Evolutionary conservation across 2,888 invertebrate species (phyloP), one percentile per base, ranked within the genome.

Genomic region (Plutella xylostella): DNA sequence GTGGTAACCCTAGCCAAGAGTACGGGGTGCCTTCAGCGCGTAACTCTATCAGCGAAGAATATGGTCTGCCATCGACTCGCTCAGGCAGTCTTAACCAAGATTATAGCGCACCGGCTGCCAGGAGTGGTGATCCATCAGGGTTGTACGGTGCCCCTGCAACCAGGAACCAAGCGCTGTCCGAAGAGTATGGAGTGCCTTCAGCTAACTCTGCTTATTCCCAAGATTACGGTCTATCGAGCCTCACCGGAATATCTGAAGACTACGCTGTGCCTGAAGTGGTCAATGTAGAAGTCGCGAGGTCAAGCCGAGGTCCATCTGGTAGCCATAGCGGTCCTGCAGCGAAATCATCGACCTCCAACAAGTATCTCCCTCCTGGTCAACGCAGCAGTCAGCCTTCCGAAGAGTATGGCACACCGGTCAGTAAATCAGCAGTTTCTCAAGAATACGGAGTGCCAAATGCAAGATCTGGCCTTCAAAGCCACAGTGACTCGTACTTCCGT

Each of bases 101-200:
- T 12, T 43, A 43, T 31, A 21, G 34, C 4, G 33, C 17, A 3
- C 42, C 86, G 25, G 49, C 39, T 9, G 39, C 7, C 17, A n/a
- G n/a, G 11, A 17, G 25, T 7, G 51, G 55, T 37, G 56, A 56
- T 1, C 58, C 55, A 3, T 55, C 28, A 47, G 54, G 59, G 41
- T 54, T 57, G 18, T 61, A 62, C n/a, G 54, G 60, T 18, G 49
- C 56, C 2, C 60, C 58, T 12, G 48, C 57, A 1, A 57, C 58
- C 45, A 52, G 59, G 11, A n/a, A 62, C 40, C 58, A 63, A 3
- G 21, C 51, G 15, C 64, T 66, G 12, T 68, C 72, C 3, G 57
- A 64, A 45, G 61, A 66, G 45, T 73, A 70, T 38, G 65, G 68
- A 5, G 54, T 51, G 2, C 68, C 72, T 0, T 54, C 62, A 1